Evolutionary conservation across 2,888 invertebrate genomes (phyloP), one percentile per base, ranked within the genome.

Genomic region (Gandaritis pyraliata): DNA sequence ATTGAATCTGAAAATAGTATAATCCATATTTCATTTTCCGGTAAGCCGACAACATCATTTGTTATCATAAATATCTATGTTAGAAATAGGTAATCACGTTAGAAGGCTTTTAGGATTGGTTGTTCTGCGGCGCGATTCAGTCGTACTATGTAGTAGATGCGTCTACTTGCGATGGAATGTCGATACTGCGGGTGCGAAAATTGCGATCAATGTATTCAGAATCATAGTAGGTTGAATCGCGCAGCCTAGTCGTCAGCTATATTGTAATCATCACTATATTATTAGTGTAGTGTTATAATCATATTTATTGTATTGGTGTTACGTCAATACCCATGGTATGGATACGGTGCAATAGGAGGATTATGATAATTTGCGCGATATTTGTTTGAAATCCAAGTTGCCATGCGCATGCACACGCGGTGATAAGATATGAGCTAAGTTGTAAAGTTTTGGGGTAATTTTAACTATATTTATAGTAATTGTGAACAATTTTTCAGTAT

Each of bases 371-470:
- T 62, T 58, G 62, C 53, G 62, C 62, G 49, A 45, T 38, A 53
- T 61, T 50, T 58, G 49, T 51, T 54, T 51, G 39, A 41, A 52
- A 58, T 62, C 45, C 33, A 58, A 46, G 39, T 38, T 38, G 52
- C 61, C 52, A 58, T 58, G 47, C 49, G 61, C 58, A 50, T 38
- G 30, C 45, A 52, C 61, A 61, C 64, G 64, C 64, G 64, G 64
- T 61, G 64, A 65, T 65, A 61, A 49, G 58, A 48, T 47, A 61
- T 16, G 53, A 60, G 61, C 64, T 60, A 58, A 60, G 54, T 53
- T 57, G 38, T 54, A 51, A 65, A 58, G 61, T 43, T 55, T 30
- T 53, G 59, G 61, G 64, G 56, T 57, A 64, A 60, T 61, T 61
- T 54, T 61, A 58, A 50, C 8, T 54, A 41, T 58, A 62, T 11